Evolutionary conservation across 1,140 invertebrate species (phyloP).

Genomic region (Zaprionus kolodkinae): DNA sequence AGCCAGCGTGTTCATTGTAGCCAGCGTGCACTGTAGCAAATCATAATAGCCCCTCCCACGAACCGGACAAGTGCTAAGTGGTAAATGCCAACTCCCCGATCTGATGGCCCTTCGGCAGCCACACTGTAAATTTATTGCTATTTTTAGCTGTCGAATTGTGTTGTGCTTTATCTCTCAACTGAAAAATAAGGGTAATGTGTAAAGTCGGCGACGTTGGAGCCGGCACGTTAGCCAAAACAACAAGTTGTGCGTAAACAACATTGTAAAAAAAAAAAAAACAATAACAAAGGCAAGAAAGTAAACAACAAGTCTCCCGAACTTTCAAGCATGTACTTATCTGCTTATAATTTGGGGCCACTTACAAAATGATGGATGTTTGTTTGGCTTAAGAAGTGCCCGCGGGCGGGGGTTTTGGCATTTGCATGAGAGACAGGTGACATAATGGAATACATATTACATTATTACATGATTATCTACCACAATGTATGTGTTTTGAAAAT

Average conservation of each 20-base stretch:
- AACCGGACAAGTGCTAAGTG: constrained; percentile 62
- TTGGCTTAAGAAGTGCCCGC: background rate
- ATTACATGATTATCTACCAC: background rate
- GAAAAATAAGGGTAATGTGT: constrained; percentile 55
- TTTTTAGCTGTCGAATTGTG: constrained; percentile 57
- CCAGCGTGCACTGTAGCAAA: constrained; percentile 13
- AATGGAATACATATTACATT: constrained; percentile 23
- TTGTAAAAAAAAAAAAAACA: constrained; percentile 53
- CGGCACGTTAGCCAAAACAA: constrained; percentile 67
- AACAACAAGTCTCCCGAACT: constrained; percentile 47
- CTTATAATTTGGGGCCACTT: constrained; percentile 32
- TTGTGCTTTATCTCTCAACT: constrained; percentile 57
- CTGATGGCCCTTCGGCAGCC: constrained; percentile 29
- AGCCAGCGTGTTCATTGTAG: background rate
- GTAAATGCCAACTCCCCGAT: constrained; percentile 44
- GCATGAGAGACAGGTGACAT: constrained; percentile 16
- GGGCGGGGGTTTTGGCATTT: constrained; percentile 2
- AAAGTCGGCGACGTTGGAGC: constrained; percentile 54
- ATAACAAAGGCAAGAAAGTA: constrained; percentile 36
- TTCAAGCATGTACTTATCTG: constrained; percentile 48
- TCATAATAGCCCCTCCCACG: background rate
- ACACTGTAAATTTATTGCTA: constrained; percentile 54
- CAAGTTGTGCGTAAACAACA: constrained; percentile 62
- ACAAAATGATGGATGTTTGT: constrained; percentile 31
- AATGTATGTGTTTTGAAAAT: constrained; percentile 2